Percentiles rank a stretch among this genome's conserved stretches.
Evolutionary conservation across 2,888 invertebrate genomes (phyloP).

Genomic region (Chelonus formosanus): DNA sequence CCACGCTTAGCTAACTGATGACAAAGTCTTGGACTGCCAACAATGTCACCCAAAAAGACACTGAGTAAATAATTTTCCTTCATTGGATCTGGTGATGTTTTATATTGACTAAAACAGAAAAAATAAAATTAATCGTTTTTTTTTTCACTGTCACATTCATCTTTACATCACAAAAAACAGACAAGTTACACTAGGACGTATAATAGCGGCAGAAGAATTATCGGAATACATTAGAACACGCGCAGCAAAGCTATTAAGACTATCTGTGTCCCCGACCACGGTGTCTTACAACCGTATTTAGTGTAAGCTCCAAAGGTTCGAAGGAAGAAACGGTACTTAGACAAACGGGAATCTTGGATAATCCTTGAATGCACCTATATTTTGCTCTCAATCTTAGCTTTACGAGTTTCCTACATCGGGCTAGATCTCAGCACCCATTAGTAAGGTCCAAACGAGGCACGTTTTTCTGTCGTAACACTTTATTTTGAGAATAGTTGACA

Average conservation of each 20-base stretch:
- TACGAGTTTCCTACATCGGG: constrained; percentile 9
- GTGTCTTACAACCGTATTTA: constrained; percentile 53
- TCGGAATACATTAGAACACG: constrained; percentile 54
- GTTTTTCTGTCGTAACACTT: constrained; percentile 8
- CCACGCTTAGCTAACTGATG: constrained; percentile 81
- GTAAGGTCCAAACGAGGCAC: background rate
- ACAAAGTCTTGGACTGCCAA: constrained; percentile 82
- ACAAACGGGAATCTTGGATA: constrained; percentile 16
- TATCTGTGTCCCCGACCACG: constrained; percentile 52
- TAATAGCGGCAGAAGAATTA: constrained; percentile 40
- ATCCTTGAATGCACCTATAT: constrained; percentile 24
- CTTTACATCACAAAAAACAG: no score
- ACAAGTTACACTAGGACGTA: no score
- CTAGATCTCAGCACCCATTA: constrained; percentile 12
- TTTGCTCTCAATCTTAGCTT: constrained; percentile 33
- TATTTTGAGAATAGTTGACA: background rate
- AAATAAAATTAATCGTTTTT: background rate
- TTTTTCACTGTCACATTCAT: no score
- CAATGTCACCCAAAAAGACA: constrained; percentile 86
- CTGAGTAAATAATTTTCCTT: constrained; percentile 85
- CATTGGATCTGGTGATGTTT: constrained; percentile 72
- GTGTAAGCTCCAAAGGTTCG: constrained; percentile 41
- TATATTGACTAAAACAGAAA: constrained; percentile 75
- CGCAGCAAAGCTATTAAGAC: constrained; percentile 52
- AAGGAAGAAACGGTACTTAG: constrained; percentile 30